These are phyloP conservation scores for Hyles euphorbiae DNA, from an alignment of 1,140 invertebrate species.

Conservation along the genomic window DNA sequence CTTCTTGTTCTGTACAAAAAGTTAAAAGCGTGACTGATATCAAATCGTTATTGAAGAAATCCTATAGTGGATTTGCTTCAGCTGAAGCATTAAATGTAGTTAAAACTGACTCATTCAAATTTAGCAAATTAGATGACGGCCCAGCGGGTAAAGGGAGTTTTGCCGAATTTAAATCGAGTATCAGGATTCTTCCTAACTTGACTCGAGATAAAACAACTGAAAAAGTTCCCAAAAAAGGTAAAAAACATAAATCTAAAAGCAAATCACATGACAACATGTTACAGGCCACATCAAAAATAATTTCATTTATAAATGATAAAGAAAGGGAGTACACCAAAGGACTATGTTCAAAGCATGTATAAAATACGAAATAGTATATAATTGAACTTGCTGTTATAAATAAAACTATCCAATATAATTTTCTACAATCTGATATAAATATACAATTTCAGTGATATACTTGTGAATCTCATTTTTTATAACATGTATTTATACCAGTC, in stretches of 20 bases:
- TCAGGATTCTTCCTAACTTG: slow-evolving; percentile 8
- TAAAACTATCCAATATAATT: too few relatives aligned
- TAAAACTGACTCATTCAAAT: slow-evolving; percentile 25
- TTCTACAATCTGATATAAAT: too few relatives aligned
- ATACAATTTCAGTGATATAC: too few relatives aligned
- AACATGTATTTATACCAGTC: too few relatives aligned
- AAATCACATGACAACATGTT: slow-evolving; percentile 19
- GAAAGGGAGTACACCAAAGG: slow-evolving; percentile 38
- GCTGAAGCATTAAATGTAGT: slow-evolving; percentile 6
- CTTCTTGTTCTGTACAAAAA: slow-evolving; percentile 13
- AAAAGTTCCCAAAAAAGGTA: not conserved
- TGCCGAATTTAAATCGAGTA: slow-evolving; percentile 3
- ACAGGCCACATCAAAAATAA: slow-evolving; percentile 34
- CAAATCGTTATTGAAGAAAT: slow-evolving; percentile 27
- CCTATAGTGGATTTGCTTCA: slow-evolving; percentile 15
- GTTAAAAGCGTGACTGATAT: slow-evolving; percentile 27
- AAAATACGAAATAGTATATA: not conserved
- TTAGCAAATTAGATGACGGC: slow-evolving; percentile 40
- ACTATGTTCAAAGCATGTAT: slow-evolving; percentile 1
- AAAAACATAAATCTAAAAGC: slow-evolving; percentile 1
- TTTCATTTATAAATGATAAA: slow-evolving; percentile 48
- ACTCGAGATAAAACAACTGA: not conserved
- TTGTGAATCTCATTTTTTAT: too few relatives aligned
- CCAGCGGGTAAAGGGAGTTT: slow-evolving; percentile 20
- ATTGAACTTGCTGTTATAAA: too few relatives aligned